These are phyloP conservation scores for Holotrichia oblita DNA, from an alignment of 1,140 invertebrate genomes.

Conservation along the genomic window DNA sequence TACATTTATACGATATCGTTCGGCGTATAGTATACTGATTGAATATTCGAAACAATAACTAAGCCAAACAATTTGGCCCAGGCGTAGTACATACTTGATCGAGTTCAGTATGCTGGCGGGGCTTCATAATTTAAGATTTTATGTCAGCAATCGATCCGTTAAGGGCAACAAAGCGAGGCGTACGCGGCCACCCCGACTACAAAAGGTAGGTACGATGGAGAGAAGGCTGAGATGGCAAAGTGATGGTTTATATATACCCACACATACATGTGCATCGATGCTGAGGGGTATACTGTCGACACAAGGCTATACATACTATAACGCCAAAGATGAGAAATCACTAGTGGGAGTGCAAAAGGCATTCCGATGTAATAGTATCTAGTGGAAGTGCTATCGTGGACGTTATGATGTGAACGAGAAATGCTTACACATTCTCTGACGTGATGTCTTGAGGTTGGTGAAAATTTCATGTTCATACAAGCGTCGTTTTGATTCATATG, in stretches of 20 bases:
- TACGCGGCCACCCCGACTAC: neutral
- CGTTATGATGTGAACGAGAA: neutral
- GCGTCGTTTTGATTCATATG: no score
- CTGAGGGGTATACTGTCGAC: neutral
- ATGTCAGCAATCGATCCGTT: conserved; percentile 19
- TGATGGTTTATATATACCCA: neutral
- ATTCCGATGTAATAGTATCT: neutral
- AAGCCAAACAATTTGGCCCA: neutral
- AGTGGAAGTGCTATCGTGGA: neutral
- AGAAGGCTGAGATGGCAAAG: neutral
- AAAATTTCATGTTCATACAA: no score
- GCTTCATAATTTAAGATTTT: conserved; percentile 14
- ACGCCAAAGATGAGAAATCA: conserved; percentile 12
- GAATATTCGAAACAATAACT: conserved; percentile 20
- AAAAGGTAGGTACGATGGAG: neutral
- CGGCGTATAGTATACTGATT: neutral
- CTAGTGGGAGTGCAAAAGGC: neutral
- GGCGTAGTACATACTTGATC: neutral
- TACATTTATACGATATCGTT: neutral
- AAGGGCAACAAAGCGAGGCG: conserved; percentile 1
- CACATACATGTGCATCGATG: neutral
- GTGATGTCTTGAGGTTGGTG: no score
- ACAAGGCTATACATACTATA: conserved; percentile 3
- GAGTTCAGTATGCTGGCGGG: neutral
- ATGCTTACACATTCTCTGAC: no score